Evolutionary conservation across 1,140 invertebrate genomes (phyloP), one percentile per base, ranked within the genome.

Genomic region (Drosophila quadrilineata): DNA sequence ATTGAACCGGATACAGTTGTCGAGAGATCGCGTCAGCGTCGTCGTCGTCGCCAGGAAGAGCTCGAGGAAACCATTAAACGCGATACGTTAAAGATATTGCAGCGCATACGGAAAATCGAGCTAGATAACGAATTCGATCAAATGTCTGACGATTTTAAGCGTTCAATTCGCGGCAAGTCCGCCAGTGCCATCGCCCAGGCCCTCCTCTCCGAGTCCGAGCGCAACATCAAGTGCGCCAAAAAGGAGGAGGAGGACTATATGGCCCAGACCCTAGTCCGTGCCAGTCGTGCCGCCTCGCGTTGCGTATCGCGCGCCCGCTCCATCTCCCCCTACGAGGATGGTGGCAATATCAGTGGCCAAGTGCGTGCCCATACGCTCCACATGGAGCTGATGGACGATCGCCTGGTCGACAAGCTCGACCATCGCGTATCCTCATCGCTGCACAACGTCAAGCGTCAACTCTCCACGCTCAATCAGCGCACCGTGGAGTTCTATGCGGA

Each of bases 101-200:
- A 88, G 87, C 89, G 89, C 58, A 79, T 88, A 41, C 73, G 76
- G 8, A 53, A 85, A 89, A 67, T 79, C 82, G 88, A 89, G 45
- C 36, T 88, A 24, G 77, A 87, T 28, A 87, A 74, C 41, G 85
- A 85, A 35, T 8, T 72, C n/a, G 69, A 92, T 2, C 90, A 91
- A 66, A 90, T 93, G 46, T 91, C 93, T 38, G 75, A 87, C 48
- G 91, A 92, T 70, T 86, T 93, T 16, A 91, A 90, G 69, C 92
- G 88, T 75, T 91, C 90, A 67, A 88, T 95, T 16, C 91, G 92
- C 58, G 94, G 94, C 35, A 95, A 94, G 91, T 95, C 94, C 2
- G 94, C 94, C 6, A 93, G 92, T 75, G 92, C 92, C 21, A 95
- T 95, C 67, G 93, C 93, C 76, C 92, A 92, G 68, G 92, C 93